Evolutionary conservation across 2,113 vertebrate genomes (phyloP).

Genomic region (Scolopax mira): DNA sequence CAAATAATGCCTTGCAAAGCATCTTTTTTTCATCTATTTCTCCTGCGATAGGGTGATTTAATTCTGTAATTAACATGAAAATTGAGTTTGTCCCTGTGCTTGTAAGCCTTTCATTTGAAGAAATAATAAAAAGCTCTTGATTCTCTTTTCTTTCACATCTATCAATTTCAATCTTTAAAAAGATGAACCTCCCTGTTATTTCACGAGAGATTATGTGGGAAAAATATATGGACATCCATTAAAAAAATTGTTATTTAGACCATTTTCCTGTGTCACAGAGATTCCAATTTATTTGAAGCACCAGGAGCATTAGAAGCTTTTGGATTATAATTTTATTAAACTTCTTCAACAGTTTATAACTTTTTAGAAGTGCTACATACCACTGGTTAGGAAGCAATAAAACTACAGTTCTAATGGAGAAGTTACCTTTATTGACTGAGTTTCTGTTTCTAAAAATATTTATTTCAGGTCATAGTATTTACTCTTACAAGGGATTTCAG

Average conservation of each 20-base stretch:
- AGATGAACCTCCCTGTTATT: background rate
- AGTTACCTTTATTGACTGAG: background rate
- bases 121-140: background rate
- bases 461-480: background rate
- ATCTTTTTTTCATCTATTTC: background rate
- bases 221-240: background rate
- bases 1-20: background rate
- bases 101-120: background rate
- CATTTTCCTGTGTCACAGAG: background rate
- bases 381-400: background rate
- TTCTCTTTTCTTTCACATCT: background rate
- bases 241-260: background rate
- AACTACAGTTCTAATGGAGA: background rate
- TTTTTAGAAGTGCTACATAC: background rate
- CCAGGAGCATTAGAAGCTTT: background rate
- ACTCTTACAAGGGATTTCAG: background rate
- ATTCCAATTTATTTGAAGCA: background rate
- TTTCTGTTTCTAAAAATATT: background rate
- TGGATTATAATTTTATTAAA: background rate
- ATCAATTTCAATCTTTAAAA: background rate
- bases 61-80: slow-evolving; percentile 5
- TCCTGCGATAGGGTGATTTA: background rate
- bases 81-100: background rate
- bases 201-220: background rate
- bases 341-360: background rate